Base-by-base conservation (phyloP, 2,888 invertebrate species). In the Thyatira batis region DNA sequence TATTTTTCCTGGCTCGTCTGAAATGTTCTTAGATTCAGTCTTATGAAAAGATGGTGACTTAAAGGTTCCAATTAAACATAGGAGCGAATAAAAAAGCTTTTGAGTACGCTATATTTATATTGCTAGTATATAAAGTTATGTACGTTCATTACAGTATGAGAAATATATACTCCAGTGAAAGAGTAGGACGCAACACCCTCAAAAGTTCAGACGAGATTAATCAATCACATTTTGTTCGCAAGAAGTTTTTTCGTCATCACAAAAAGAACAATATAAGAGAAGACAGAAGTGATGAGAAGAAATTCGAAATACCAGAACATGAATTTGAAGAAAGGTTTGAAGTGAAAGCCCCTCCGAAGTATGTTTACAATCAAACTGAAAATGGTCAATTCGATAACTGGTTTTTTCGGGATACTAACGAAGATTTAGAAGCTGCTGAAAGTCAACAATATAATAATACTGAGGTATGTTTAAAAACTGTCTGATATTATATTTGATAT, bases 261-360 rank as follows among this genome's bases (percentile, higher is more conserved):
- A 90, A 84, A 52, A 86, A 84, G 33, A 73, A 79, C 51, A 73
- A 66, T 44, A 76, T 73, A 27, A 71, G 64, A 45, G 84, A 84
- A 57, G 66, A 67, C n/a, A 66, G 55, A 39, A 71, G 55, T 3
- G 75, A 72, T 45, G 73, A 76, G 11, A 78, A 69, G 53, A 84
- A 77, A 54, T 76, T 84, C 61, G 89, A 92, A 60, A 78, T 92
- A 55, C 94, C 94, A 0, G 92, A 92, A 59, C 94, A 94, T 57
- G 94, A 94, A 55, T 94, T 94, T 53, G 93, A 94, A 76, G 92
- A 92, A 39, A 92, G 81, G 65, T 94, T 94, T 61, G 93, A 94
- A 73, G 74, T 90, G 2, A 93, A 89, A 73, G 81, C 92, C 3
- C 93, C 93, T 8, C 83, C 85, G 0, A 90, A 92, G 44, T 49